Conservation (phyloP, 2,797 vertebrate species). For the Myioborus miniatus region DNA sequence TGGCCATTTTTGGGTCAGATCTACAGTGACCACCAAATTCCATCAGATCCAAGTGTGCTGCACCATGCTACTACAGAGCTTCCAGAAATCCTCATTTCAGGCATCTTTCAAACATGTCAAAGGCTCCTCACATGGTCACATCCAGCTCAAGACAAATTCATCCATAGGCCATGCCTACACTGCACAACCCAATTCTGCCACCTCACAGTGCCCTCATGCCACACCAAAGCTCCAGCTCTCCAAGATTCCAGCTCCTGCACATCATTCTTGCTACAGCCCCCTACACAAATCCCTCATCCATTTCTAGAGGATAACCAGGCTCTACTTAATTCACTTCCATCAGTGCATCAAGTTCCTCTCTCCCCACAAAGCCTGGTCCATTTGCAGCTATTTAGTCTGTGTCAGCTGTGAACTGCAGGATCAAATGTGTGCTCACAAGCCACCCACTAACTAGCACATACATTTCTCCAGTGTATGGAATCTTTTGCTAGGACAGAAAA, state of each 20-base stretch:
- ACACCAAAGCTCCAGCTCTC: background rate
- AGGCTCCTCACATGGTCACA: background rate
- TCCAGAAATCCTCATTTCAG: background rate
- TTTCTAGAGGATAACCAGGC: background rate
- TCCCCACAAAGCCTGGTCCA: background rate
- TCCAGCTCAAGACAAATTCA: background rate
- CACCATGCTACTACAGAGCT: background rate
- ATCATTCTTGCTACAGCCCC: background rate
- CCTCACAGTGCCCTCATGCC: background rate
- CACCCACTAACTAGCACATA: background rate
- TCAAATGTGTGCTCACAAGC: background rate
- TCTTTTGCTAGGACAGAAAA: background rate
- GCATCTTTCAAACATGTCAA: background rate
- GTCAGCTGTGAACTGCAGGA: background rate
- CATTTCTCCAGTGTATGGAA: background rate
- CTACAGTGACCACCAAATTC: background rate
- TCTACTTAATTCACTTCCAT: background rate
- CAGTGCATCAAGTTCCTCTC: background rate
- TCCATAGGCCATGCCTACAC: background rate
- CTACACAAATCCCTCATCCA: background rate
- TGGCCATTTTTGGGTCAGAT: background rate
- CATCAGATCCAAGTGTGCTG: background rate
- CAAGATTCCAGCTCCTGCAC: background rate
- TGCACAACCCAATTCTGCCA: background rate
- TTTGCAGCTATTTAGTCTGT: background rate